Conservation (phyloP, 2,113 vertebrate species). For the Melanotaenia duboulayi region DNA sequence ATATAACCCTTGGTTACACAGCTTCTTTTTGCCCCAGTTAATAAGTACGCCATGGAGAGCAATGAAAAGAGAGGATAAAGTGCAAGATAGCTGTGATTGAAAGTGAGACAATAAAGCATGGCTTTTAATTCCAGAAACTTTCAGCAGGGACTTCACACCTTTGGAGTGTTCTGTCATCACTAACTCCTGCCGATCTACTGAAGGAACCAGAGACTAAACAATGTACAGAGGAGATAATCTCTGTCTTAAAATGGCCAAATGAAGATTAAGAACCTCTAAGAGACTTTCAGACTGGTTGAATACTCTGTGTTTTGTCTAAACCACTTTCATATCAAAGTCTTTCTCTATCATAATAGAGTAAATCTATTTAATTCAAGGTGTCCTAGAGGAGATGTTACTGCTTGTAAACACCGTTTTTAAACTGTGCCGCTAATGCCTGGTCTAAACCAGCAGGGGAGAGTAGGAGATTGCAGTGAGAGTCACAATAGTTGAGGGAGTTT, state of each 20-base stretch:
- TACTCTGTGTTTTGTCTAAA: no score
- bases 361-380: no score
- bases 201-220: not conserved
- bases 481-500: no score
- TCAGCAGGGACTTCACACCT: not conserved
- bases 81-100: slow-evolving; percentile 9
- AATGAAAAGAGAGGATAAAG: not conserved
- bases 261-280: not conserved
- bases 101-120: not conserved
- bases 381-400: no score
- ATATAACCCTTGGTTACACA: not conserved
- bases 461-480: no score
- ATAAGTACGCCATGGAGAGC: not conserved
- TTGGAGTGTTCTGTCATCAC: not conserved
- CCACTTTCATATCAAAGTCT: no score
- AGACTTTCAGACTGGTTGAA: not conserved
- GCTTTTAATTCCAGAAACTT: slow-evolving; percentile 9
- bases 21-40: slow-evolving; percentile 12
- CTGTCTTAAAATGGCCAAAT: not conserved
- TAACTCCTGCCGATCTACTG: no score
- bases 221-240: not conserved
- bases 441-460: no score
- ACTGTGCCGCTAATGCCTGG: no score
- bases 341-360: no score
- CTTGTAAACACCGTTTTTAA: no score